Evolutionary conservation across 2,113 vertebrate genomes (phyloP).

Genomic region (Rhinolophus sinicus): DNA sequence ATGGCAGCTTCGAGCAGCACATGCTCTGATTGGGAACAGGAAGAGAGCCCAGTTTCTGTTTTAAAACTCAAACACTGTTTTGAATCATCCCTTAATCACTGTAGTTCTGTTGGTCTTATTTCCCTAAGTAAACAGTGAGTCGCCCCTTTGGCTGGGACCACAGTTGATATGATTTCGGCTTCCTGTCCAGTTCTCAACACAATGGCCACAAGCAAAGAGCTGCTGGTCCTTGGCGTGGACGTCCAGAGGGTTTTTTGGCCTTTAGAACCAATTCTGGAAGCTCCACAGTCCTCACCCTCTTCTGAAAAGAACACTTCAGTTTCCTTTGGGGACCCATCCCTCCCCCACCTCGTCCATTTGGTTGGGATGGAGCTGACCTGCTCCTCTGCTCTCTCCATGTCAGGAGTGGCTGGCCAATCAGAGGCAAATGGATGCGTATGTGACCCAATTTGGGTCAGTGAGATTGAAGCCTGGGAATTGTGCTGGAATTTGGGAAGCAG

Average conservation of each 20-base stretch:
- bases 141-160: not conserved
- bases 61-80: conserved; percentile 47
- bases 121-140: conserved; percentile 33
- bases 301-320: not conserved
- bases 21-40: conserved; percentile 24
- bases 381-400: not conserved
- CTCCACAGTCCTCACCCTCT: not conserved
- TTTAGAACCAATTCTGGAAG: not conserved
- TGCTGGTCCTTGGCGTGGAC: not conserved
- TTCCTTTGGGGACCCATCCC: not conserved
- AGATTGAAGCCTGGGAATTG: not conserved
- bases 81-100: conserved; percentile 8
- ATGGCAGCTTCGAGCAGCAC: not conserved
- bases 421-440: not conserved
- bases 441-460: not conserved
- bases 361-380: not conserved
- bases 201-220: not conserved
- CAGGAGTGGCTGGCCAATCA: not conserved
- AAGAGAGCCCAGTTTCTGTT: conserved; percentile 50
- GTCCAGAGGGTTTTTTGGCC: not conserved
- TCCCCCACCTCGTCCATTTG: not conserved
- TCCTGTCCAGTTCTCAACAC: not conserved
- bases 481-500: not conserved
- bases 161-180: not conserved
- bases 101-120: not conserved